These are phyloP conservation scores for Ceraclea dissimilis DNA, from an alignment of 2,888 invertebrate genomes.

Conservation along the genomic window DNA sequence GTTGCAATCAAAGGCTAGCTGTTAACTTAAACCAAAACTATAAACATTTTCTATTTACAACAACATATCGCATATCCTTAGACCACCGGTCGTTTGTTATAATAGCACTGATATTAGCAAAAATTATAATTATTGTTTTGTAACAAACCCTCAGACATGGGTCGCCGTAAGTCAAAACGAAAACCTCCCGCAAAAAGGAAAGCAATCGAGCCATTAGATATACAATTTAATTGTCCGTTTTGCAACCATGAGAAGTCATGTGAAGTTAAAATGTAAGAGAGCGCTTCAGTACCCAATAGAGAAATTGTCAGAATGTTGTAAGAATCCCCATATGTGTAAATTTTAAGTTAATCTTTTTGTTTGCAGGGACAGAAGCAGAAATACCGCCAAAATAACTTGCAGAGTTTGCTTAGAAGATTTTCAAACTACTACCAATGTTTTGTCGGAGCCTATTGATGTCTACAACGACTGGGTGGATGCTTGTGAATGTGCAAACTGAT, in stretches of 20 bases:
- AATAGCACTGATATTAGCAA: too few relatives aligned
- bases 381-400: conserved; percentile 91
- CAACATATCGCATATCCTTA: too few relatives aligned
- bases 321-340: too few relatives aligned
- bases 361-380: conserved; percentile 87
- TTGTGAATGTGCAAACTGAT: conserved; percentile 87
- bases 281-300: too few relatives aligned
- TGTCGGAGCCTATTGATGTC: conserved; percentile 97
- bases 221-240: conserved; percentile 97
- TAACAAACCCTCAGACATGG: conserved; percentile 60
- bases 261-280: conserved; percentile 97
- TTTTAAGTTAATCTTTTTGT: too few relatives aligned
- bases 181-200: conserved; percentile 95
- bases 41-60: too few relatives aligned
- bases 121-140: too few relatives aligned
- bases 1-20: too few relatives aligned
- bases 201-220: conserved; percentile 86
- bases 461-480: conserved; percentile 99
- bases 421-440: conserved; percentile 90
- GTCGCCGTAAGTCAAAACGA: conserved; percentile 91
- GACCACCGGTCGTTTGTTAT: too few relatives aligned
- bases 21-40: too few relatives aligned
- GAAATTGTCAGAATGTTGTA: too few relatives aligned
- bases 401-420: conserved; percentile 94
- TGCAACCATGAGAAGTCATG: conserved; percentile 99